phyloP scores from a whole-genome alignment of 2,113 vertebrate genomes.

The Otocyon megalotis region DNA sequence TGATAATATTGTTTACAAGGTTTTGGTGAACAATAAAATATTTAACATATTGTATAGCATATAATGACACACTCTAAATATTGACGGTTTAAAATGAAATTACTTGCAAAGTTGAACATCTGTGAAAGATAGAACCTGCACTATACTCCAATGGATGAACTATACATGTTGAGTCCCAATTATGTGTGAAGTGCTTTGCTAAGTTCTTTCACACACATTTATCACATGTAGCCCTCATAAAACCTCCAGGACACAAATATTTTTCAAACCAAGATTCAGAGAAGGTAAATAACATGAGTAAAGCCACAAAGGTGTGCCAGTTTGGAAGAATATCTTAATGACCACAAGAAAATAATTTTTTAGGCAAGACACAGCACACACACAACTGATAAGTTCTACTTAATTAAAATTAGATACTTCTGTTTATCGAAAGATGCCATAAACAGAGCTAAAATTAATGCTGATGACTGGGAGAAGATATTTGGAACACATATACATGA shows the following conservation, averaged over 20 bases:
- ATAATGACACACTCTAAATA: background rate
- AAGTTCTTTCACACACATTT: background rate
- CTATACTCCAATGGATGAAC: background rate
- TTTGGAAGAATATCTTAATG: constrained; percentile 13
- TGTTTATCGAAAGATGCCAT: background rate
- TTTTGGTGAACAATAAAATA: constrained; percentile 25
- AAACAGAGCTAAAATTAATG: background rate
- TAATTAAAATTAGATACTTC: constrained; percentile 5
- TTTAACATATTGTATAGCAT: background rate
- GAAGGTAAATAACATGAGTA: background rate
- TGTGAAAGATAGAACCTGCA: background rate
- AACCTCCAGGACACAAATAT: background rate
- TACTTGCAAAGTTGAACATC: constrained; percentile 2
- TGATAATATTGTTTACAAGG: background rate
- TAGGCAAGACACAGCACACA: background rate
- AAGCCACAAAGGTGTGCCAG: background rate
- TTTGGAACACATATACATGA: background rate
- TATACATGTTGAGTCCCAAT: background rate
- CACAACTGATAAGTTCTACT: background rate
- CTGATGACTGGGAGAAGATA: background rate
- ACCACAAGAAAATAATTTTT: background rate
- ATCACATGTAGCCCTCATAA: background rate
- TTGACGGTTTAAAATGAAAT: constrained; percentile 22
- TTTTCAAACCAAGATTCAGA: constrained; percentile 27
- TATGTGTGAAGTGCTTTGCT: background rate